These are phyloP conservation scores for Creontiades dilutus DNA, from an alignment of 2,888 invertebrate species.

Conservation along the genomic window DNA sequence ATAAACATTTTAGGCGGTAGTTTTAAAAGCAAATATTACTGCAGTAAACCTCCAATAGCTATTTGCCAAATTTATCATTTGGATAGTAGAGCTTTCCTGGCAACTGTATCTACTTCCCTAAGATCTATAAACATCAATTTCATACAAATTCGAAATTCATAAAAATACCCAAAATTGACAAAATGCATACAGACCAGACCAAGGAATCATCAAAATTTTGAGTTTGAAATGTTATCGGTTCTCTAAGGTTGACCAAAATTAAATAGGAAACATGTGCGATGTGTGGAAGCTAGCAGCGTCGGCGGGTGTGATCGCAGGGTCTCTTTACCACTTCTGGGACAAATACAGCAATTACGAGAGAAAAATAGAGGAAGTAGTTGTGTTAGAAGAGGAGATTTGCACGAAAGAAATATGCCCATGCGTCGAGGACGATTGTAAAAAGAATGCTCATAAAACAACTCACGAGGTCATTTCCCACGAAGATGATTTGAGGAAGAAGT, in stretches of 20 bases:
- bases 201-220: neutral
- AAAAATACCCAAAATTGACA: neutral
- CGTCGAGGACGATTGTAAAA: neutral
- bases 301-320: neutral
- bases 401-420: conserved; percentile 8
- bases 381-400: neutral
- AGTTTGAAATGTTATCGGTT: neutral
- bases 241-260: neutral
- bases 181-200: neutral
- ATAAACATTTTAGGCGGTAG: no score
- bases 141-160: neutral
- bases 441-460: neutral
- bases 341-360: conserved; percentile 21
- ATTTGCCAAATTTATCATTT: neutral
- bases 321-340: conserved; percentile 31
- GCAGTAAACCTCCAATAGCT: neutral
- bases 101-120: neutral
- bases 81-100: neutral
- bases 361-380: neutral
- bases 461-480: neutral
- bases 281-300: neutral
- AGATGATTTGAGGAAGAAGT: neutral
- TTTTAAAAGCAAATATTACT: no score
- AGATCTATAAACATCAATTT: neutral
- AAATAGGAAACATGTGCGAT: conserved; percentile 33